A percentile compares a stretch with the other conserved stretches of the same genome.
Evolutionary conservation across 2,888 invertebrate species (phyloP).

Genomic region (Diarsia rubi): DNA sequence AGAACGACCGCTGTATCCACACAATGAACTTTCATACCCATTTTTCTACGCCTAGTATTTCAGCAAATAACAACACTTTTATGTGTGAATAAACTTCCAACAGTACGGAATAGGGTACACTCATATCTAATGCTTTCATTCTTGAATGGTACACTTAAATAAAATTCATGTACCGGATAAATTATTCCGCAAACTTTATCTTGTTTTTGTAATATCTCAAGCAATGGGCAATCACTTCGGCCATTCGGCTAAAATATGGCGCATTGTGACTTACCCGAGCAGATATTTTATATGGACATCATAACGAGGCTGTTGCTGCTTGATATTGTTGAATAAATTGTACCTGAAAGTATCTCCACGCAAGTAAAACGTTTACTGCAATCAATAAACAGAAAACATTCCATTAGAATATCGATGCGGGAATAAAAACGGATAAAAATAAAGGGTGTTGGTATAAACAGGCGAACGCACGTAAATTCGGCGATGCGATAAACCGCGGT

Average conservation of each 20-base stretch:
- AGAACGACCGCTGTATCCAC: conserved; percentile 42
- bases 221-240: conserved; percentile 50
- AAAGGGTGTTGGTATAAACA: conserved; percentile 65
- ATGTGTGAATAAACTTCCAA: conserved; percentile 47
- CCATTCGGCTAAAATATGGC: conserved; percentile 46
- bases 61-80: conserved; percentile 48
- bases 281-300: conserved; percentile 33
- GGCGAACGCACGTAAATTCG: conserved; percentile 71
- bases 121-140: conserved; percentile 35
- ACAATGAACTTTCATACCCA: conserved; percentile 37
- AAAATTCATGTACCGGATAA: conserved; percentile 57
- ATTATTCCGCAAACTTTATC: conserved; percentile 56
- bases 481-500: conserved; percentile 68
- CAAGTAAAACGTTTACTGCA: conserved; percentile 54
- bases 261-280: conserved; percentile 37
- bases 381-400: conserved; percentile 63
- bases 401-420: conserved; percentile 64
- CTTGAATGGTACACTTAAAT: conserved; percentile 37
- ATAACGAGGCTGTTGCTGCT: conserved; percentile 33
- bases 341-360: conserved; percentile 43
- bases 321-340: conserved; percentile 47
- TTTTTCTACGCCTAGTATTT: conserved; percentile 44
- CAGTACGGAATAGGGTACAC: conserved; percentile 20
- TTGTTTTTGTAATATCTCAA: conserved; percentile 51
- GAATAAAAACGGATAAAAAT: conserved; percentile 64